Conservation (phyloP, 2,888 invertebrate species). For the Drosophila percnosoma region DNA sequence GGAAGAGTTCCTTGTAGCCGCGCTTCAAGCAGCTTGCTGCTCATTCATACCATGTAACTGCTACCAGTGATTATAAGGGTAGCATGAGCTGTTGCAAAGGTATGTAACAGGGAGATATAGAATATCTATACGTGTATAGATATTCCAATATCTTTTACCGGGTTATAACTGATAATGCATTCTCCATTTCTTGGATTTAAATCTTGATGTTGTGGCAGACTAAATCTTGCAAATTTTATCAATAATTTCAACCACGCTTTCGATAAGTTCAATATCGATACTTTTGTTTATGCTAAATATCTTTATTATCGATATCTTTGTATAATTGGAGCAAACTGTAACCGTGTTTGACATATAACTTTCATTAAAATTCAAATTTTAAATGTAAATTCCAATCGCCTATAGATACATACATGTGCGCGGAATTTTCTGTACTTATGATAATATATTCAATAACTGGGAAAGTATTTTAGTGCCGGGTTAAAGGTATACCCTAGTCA, state of each 20-base stretch:
- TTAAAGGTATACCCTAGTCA: background rate
- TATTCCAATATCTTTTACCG: background rate
- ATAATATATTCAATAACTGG: background rate
- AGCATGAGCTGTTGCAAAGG: background rate
- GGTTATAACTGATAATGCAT: background rate
- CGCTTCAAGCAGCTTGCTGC: slow-evolving; percentile 17
- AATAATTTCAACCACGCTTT: background rate
- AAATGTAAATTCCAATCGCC: background rate
- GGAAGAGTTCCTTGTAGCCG: slow-evolving; percentile 37
- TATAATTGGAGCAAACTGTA: background rate
- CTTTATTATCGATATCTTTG: background rate
- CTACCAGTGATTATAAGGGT: background rate
- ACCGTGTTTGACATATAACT: too few relatives aligned
- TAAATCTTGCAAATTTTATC: background rate
- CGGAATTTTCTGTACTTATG: background rate
- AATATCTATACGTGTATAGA: background rate
- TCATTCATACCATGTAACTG: background rate
- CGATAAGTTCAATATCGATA: background rate
- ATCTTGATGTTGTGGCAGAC: background rate
- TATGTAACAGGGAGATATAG: background rate
- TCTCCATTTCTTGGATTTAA: background rate
- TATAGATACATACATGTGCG: background rate
- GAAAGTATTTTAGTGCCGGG: background rate
- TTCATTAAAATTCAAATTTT: background rate
- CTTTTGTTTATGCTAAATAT: background rate